Evolutionary conservation across 2,797 vertebrate genomes (phyloP).

Genomic region (Mustela erminea): DNA sequence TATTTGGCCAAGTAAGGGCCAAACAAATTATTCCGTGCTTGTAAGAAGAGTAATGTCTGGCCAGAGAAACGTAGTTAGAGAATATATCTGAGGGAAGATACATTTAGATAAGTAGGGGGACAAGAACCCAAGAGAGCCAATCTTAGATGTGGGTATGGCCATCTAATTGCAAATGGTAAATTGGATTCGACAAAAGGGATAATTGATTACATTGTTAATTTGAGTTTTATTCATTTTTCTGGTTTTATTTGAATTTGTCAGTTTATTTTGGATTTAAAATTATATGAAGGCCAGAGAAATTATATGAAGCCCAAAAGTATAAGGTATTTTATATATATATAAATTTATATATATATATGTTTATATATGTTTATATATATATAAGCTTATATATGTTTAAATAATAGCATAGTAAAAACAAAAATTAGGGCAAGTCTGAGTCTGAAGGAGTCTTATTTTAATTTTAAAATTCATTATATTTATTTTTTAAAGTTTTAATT

Average conservation of each 20-base stretch:
- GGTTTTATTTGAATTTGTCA: neutral
- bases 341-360: neutral
- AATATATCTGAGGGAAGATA: neutral
- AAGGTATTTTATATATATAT: slow-evolving; percentile 8
- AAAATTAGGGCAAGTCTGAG: slow-evolving; percentile 21
- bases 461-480: neutral
- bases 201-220: neutral
- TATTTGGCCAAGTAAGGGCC: neutral
- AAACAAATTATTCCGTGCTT: neutral
- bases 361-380: neutral
- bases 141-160: neutral
- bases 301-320: neutral
- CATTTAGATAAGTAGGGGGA: neutral
- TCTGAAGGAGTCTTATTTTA: neutral
- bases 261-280: slow-evolving; percentile 52
- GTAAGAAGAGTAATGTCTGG: neutral
- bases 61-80: neutral
- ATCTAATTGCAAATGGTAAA: neutral
- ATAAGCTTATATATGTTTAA: neutral
- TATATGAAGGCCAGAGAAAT: neutral
- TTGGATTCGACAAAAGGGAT: neutral
- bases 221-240: slow-evolving; percentile 46
- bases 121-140: neutral
- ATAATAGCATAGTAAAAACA: slow-evolving; percentile 12
- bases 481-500: neutral